These are phyloP conservation scores for Canis aureus DNA, from an alignment of 2,113 vertebrate species.

Conservation along the genomic window DNA sequence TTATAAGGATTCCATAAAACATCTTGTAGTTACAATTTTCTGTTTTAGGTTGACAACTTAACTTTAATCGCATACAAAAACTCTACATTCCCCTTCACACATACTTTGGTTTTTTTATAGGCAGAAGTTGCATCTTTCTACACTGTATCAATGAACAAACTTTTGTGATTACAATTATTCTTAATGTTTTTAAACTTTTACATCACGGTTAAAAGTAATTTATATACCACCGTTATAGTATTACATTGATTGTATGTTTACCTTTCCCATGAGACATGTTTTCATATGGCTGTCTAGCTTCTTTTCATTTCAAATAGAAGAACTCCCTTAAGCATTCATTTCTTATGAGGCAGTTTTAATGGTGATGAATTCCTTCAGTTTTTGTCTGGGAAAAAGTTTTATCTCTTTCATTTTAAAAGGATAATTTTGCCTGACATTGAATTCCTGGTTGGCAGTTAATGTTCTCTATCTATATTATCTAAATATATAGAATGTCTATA, in stretches of 20 bases:
- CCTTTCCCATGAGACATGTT: not conserved
- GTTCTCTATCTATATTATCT: too few species aligned
- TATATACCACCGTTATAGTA: not conserved
- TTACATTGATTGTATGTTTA: not conserved
- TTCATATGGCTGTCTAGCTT: not conserved
- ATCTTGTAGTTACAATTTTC: not conserved
- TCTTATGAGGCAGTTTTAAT: not conserved
- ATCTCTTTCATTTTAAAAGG: not conserved
- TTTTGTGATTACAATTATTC: not conserved
- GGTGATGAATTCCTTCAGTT: not conserved
- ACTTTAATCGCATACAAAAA: not conserved
- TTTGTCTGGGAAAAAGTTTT: not conserved
- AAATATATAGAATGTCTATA: not conserved
- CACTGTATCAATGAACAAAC: not conserved
- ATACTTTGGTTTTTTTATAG: not conserved
- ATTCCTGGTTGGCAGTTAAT: not conserved
- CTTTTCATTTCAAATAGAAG: not conserved
- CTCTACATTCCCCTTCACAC: not conserved
- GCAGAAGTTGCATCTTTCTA: not conserved
- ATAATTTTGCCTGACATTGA: not conserved
- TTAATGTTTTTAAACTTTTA: not conserved
- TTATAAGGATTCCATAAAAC: not conserved
- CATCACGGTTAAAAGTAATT: not conserved
- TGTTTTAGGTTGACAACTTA: not conserved
- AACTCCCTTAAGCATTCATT: not conserved